A percentile compares a stretch with the other conserved stretches of the same genome.
Evolutionary conservation across 2,113 vertebrate species (phyloP).

Genomic region (Chionodraco myersi): DNA sequence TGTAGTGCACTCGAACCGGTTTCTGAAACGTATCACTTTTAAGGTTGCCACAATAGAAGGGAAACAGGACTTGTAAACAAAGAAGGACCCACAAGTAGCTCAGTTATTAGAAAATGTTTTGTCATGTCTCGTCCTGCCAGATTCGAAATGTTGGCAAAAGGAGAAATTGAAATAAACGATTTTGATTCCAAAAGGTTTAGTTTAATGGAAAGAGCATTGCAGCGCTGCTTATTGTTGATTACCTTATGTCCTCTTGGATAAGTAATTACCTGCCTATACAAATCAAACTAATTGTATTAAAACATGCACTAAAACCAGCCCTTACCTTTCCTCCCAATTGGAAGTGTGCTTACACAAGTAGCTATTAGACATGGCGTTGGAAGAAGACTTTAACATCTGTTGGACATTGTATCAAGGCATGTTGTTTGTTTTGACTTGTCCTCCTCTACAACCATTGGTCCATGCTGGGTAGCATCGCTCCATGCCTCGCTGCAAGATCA

Average conservation of each 20-base stretch:
- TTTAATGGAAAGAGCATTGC: slow-evolving; percentile 3
- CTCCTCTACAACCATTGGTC: slow-evolving; percentile 28
- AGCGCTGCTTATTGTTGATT: slow-evolving; percentile 26
- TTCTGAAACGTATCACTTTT: neutral
- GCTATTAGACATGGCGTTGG: slow-evolving; percentile 74
- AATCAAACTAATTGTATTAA: slow-evolving; percentile 20
- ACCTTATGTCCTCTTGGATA: slow-evolving; percentile 5
- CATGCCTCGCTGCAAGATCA: slow-evolving; percentile 10
- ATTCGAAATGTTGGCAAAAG: slow-evolving; percentile 5
- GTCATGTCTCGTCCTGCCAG: slow-evolving; percentile 10
- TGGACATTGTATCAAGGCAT: slow-evolving; percentile 73
- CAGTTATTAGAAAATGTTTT: slow-evolving; percentile 21
- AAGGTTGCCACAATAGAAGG: neutral
- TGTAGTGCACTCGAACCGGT: no score
- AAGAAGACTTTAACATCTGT: slow-evolving; percentile 73
- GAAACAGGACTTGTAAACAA: slow-evolving; percentile 33
- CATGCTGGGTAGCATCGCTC: slow-evolving; percentile 21
- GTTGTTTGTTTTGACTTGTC: slow-evolving; percentile 63
- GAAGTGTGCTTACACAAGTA: slow-evolving; percentile 58
- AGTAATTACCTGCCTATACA: slow-evolving; percentile 19
- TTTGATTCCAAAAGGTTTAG: slow-evolving; percentile 11
- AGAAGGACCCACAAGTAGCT: slow-evolving; percentile 20
- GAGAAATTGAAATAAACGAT: slow-evolving; percentile 23
- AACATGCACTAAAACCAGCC: slow-evolving; percentile 3
- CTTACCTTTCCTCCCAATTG: slow-evolving; percentile 30